Evolutionary conservation across 2,888 invertebrate species (phyloP), one percentile per base, ranked within the genome.

Genomic region (Crematogaster levior): DNA sequence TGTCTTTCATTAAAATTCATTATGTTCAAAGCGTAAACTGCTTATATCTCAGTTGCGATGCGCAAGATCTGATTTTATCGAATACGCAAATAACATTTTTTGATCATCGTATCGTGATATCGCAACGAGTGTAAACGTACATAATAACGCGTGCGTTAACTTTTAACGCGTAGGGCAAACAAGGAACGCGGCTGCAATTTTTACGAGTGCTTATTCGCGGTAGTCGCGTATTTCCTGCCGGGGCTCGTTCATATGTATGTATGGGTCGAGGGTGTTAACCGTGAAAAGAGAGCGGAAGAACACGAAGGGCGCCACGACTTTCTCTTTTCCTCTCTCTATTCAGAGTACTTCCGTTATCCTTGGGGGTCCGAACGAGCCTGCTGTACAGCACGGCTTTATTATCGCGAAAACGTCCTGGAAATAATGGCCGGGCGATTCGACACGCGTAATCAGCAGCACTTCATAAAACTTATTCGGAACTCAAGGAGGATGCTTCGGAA

Each of bases 281-380:
- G 85, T 74, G 85, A 86, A n/a, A n/a, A 89, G 68, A 56, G 85
- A 89, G 85, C 92, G 92, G 92, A 92, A 92, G 91, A 91, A 81
- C 77, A 53, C 83, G 85, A 89, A 91, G 91, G 92, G 93, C 90
- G 92, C 86, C 85, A 68, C 82, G 70, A 81, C 73, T 84, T 84
- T 84, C 85, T 86, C 83, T 77, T 72, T 68, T 48, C 80, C 74
- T 74, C 88, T 85, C 89, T 84, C 88, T 77, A 87, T 86, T 88
- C 89, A 88, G 86, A 89, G 88, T 86, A 90, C 91, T 90, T 92
- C 90, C 91, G 91, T 88, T 88, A 88, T 87, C 85, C 84, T 85
- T 3, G 85, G 84, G 91, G 90, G 86, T 86, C 34, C 89, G 84
- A 84, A 85, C 63, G 81, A 85, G 86, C 63, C 34, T 84, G 63